Evolutionary conservation across 2,113 vertebrate species (phyloP), one percentile per base, ranked within the genome.

Genomic region (Trichomycterus rosablanca): DNA sequence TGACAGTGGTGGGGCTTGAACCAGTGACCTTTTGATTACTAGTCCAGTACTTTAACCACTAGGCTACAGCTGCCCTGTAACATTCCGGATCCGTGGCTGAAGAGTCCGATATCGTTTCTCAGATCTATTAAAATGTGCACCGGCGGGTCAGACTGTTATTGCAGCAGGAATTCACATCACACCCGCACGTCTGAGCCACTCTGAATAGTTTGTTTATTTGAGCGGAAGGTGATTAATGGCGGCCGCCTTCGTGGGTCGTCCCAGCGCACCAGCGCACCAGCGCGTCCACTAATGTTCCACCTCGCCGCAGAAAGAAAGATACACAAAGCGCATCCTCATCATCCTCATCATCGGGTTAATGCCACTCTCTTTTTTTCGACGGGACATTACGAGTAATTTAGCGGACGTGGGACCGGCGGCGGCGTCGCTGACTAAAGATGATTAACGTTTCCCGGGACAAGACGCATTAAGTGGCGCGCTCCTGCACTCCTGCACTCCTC

Each of bases 341-440:
- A 91, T 87, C 78, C 92, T 87, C 83, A 84, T 85, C 87, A 88
- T 89, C 89, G 88, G 85, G 89, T 92, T 90, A 89, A 86, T 84
- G 88, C 86, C 84, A 85, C 85, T 84, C 52, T 53, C 43, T 84
- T 84, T 81, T 80, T 83, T 85, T 91, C 87, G 91, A 91, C 91
- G 90, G 87, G 89, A 87, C 91, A 90, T 93, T 93, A 90, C 80
- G 76, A 91, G 90, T 89, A 88, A 90, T 93, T 94, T 93, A 87
- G 86, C 63, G 63, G 49, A 50, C 30, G 48, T 39, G 56, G 44
- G 87, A 89, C 80, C 86, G 81, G 67, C 89, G 87, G 88, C 89
- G 87, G 85, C 87, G 89, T 94, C 89, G 86, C 68, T 88, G 83
- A 85, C 82, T 89, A 89, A 93, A 91, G 88, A 93, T 95, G 91